These are phyloP conservation scores for Otolemur garnettii DNA, from an alignment of 2,113 vertebrate genomes.

Conservation along the genomic window DNA sequence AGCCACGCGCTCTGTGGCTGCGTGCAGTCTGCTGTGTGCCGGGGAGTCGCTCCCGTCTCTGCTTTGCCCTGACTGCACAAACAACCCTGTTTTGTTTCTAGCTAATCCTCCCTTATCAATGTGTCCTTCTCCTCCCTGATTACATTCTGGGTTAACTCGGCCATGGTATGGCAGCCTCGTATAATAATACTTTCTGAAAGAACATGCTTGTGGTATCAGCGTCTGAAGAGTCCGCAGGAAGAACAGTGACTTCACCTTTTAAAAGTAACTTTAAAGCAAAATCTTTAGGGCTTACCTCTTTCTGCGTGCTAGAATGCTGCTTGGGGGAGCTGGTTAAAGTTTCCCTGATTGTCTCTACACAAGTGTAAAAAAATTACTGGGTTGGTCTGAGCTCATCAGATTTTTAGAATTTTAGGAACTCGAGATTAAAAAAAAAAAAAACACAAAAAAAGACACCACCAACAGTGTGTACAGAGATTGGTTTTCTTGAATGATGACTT, in stretches of 20 bases:
- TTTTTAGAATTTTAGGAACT: slow-evolving; percentile 56
- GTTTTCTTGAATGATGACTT: not conserved
- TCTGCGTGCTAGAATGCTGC: not conserved
- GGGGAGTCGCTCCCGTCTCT: not conserved
- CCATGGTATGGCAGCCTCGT: not conserved
- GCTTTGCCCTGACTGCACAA: not conserved
- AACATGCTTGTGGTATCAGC: not conserved
- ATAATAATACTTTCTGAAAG: not conserved
- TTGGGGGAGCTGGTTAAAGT: slow-evolving; percentile 49
- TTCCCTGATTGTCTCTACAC: not conserved
- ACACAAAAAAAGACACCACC: not conserved
- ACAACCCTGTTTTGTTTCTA: not conserved
- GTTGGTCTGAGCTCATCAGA: slow-evolving; percentile 59
- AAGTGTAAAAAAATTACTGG: slow-evolving; percentile 32
- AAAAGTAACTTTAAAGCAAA: slow-evolving; percentile 30
- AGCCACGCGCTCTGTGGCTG: not conserved
- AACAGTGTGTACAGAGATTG: not conserved
- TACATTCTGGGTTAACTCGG: not conserved
- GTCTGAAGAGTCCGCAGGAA: not conserved
- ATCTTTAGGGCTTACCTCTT: slow-evolving; percentile 18
- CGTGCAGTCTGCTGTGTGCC: not conserved
- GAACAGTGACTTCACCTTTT: slow-evolving; percentile 8
- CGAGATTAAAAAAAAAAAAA: not conserved
- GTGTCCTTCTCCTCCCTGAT: not conserved
- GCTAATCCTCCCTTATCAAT: not conserved